Conservation (phyloP, 2,113 vertebrate genomes). For the Pyrgilauda ruficollis region DNA sequence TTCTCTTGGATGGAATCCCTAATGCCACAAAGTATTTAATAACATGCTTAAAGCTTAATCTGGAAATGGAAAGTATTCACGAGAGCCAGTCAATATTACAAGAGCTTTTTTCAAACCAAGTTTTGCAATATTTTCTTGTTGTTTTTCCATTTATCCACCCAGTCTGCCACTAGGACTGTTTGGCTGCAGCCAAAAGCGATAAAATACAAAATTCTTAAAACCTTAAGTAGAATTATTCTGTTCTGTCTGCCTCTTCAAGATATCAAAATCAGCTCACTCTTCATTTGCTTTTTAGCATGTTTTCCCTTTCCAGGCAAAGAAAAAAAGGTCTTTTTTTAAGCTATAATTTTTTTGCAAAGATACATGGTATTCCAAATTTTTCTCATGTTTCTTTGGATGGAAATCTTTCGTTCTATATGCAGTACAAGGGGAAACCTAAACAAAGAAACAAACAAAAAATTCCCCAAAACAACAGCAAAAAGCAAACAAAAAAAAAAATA, state of each 20-base stretch:
- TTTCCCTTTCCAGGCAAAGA: neutral
- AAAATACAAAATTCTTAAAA: neutral
- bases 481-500: neutral
- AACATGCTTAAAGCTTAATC: slow-evolving; percentile 15
- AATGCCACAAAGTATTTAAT: slow-evolving; percentile 1
- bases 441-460: neutral
- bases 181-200: neutral
- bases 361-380: neutral
- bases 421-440: neutral
- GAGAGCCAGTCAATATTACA: neutral
- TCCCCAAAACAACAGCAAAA: neutral
- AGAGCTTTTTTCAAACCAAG: neutral
- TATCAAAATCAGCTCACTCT: neutral
- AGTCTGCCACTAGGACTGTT: neutral
- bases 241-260: neutral
- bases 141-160: neutral
- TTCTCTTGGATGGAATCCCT: neutral
- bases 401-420: neutral
- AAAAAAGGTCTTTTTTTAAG: neutral
- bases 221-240: neutral
- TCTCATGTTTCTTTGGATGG: neutral
- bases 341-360: neutral
- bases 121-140: slow-evolving; percentile 27
- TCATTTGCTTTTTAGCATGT: neutral
- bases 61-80: slow-evolving; percentile 31